phyloP scores from a whole-genome alignment of 2,113 vertebrate species.

The Falco punctatus region DNA sequence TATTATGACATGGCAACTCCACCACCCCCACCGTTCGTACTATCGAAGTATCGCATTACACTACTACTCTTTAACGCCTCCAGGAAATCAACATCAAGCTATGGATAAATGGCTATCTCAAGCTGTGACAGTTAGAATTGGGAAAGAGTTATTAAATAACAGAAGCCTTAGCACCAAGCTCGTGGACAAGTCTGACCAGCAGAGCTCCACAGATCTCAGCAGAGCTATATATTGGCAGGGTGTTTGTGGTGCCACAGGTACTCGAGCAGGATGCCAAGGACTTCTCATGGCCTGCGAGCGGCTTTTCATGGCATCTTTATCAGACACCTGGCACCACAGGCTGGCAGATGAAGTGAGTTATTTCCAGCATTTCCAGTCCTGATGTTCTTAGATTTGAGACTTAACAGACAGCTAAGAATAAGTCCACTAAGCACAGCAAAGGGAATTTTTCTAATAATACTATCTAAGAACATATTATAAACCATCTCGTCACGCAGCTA shows the following conservation, averaged over 20 bases:
- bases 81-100: neutral
- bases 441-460: neutral
- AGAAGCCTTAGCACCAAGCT: neutral
- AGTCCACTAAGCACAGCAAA: neutral
- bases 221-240: neutral
- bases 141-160: neutral
- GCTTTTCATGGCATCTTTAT: neutral
- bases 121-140: neutral
- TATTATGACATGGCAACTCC: conserved; percentile 45
- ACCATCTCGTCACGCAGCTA: neutral
- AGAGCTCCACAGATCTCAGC: neutral
- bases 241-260: neutral
- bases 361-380: neutral
- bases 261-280: neutral
- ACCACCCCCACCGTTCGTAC: neutral
- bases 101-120: neutral
- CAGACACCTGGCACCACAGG: neutral
- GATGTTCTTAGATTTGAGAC: neutral
- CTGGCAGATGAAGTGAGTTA: neutral
- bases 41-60: neutral
- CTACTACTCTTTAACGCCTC: neutral
- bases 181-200: neutral
- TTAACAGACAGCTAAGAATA: neutral
- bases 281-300: accelerated
- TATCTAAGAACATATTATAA: neutral